Conservation (phyloP, 2,888 invertebrate genomes). For the Agriopis marginaria region DNA sequence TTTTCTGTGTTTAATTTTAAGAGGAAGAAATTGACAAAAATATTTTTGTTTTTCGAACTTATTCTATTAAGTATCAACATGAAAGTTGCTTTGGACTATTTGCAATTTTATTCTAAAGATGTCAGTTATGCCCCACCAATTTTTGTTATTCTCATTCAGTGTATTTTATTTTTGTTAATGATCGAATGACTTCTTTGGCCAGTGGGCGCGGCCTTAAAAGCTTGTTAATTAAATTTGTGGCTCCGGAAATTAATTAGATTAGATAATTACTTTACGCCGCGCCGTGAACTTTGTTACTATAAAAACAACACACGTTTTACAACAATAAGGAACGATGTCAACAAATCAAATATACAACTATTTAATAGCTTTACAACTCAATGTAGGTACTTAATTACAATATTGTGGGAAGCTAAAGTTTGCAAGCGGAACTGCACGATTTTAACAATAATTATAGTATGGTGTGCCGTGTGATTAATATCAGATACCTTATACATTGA, state of each 20-base stretch:
- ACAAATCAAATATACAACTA: constrained; percentile 6
- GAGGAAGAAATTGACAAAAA: too few relatives aligned
- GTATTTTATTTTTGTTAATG: too few relatives aligned
- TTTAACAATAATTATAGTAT: constrained; percentile 15
- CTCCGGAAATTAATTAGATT: constrained; percentile 31
- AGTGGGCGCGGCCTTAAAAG: neutral
- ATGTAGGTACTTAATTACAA: neutral
- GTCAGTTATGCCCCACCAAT: too few relatives aligned
- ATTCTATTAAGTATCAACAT: too few relatives aligned
- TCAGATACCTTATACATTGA: constrained; percentile 11
- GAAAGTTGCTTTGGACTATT: too few relatives aligned
- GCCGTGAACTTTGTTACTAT: constrained; percentile 6
- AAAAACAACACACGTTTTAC: constrained; percentile 23
- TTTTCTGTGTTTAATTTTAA: too few relatives aligned
- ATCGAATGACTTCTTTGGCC: too few relatives aligned
- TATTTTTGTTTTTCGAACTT: too few relatives aligned
- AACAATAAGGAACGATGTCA: constrained; percentile 14
- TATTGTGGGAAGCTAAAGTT: constrained; percentile 5
- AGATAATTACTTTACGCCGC: neutral
- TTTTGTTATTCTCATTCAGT: too few relatives aligned
- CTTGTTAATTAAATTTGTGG: neutral
- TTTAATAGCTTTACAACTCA: constrained; percentile 1
- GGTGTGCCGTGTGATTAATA: constrained; percentile 20
- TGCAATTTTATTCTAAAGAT: too few relatives aligned
- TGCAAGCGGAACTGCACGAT: constrained; percentile 37